phyloP scores from a whole-genome alignment of 2,888 invertebrate genomes.

The Sarcophaga caerulescens region DNA sequence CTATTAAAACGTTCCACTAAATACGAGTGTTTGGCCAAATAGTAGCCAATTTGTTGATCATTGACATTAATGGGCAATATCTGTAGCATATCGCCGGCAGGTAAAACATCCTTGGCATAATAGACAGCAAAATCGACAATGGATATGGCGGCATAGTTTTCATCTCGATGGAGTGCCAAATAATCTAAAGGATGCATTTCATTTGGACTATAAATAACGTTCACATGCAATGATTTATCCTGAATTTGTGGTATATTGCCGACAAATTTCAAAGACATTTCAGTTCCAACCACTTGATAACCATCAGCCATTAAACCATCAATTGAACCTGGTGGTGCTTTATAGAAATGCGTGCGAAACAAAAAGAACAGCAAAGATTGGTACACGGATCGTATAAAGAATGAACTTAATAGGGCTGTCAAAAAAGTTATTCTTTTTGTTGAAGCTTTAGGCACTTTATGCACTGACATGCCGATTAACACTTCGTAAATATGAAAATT shows the following conservation, averaged over 20 bases:
- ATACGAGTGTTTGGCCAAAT: conserved; percentile 59
- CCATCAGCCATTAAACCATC: conserved; percentile 20
- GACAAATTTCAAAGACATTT: conserved; percentile 16
- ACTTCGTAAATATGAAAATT: conserved; percentile 37
- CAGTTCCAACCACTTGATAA: conserved; percentile 34
- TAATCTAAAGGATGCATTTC: conserved; percentile 49
- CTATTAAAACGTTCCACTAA: conserved; percentile 48
- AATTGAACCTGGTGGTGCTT: conserved; percentile 38
- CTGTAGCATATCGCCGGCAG: neutral
- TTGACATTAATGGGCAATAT: conserved; percentile 31
- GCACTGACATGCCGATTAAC: conserved; percentile 47
- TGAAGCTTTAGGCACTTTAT: neutral
- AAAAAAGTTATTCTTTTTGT: conserved; percentile 33
- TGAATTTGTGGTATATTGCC: conserved; percentile 39
- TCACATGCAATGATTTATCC: conserved; percentile 30
- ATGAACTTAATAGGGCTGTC: conserved; percentile 48
- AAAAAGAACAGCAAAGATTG: conserved; percentile 61
- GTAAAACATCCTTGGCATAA: conserved; percentile 6
- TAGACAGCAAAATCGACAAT: conserved; percentile 23
- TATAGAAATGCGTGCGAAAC: conserved; percentile 50
- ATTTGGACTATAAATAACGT: conserved; percentile 28
- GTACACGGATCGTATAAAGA: conserved; percentile 59
- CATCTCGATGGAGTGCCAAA: conserved; percentile 22
- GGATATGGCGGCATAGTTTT: conserved; percentile 47
- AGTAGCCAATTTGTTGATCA: conserved; percentile 47